A percentile compares a stretch with the other conserved stretches of the same genome.
These are phyloP conservation scores for Pomacea canaliculata DNA, from an alignment of 2,888 invertebrate species.

Conservation along the genomic window DNA sequence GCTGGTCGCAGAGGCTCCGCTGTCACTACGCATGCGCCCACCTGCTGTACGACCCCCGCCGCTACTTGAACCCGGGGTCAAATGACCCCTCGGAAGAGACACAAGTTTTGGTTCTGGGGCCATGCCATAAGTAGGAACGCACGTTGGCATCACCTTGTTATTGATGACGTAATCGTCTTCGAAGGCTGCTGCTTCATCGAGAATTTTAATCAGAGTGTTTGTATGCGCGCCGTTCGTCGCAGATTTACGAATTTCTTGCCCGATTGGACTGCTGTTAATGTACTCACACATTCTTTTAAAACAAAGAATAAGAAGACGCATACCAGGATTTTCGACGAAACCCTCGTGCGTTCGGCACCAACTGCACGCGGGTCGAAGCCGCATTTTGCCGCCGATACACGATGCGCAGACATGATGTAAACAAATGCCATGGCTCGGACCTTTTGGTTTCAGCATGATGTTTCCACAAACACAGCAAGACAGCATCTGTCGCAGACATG, in stretches of 20 bases:
- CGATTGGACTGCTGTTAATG: constrained; percentile 73
- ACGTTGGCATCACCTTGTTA: constrained; percentile 25
- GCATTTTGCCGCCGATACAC: constrained; percentile 87
- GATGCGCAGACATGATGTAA: constrained; percentile 90
- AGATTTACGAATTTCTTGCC: constrained; percentile 37
- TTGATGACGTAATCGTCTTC: constrained; percentile 41
- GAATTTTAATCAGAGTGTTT: constrained; percentile 50
- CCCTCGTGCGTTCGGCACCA: constrained; percentile 88
- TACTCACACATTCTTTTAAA: constrained; percentile 90
- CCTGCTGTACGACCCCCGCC: background rate
- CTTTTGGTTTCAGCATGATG: constrained; percentile 84
- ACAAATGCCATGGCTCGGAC: constrained; percentile 81
- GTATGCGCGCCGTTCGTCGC: constrained; percentile 47
- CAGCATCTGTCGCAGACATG: constrained; percentile 86
- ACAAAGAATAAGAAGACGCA: constrained; percentile 86
- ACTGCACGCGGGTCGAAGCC: constrained; percentile 85
- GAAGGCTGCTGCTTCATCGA: constrained; percentile 56
- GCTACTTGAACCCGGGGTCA: constrained; percentile 2
- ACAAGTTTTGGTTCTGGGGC: constrained; percentile 23
- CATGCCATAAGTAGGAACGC: constrained; percentile 27
- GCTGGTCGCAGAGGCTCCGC: constrained; percentile 2
- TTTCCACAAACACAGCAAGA: constrained; percentile 91
- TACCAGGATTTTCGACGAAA: constrained; percentile 85
- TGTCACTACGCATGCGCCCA: constrained; percentile 15
- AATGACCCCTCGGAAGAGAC: constrained; percentile 18